phyloP scores from a whole-genome alignment of 2,797 vertebrate genomes.

The Oreochromis mossambicus region DNA sequence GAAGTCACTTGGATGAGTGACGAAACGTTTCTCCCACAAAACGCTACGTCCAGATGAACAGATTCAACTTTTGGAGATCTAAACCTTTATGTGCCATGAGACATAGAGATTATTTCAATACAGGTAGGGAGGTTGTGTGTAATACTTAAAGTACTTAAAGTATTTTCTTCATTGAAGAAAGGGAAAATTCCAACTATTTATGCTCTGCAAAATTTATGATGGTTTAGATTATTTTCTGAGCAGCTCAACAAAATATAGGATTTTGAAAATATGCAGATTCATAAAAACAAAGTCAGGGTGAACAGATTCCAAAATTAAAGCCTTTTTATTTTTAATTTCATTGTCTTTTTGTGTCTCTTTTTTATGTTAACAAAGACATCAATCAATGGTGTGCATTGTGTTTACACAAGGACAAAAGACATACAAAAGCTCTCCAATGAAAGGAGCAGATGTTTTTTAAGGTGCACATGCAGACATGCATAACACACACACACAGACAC shows the following conservation, averaged over 20 bases:
- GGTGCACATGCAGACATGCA: not conserved
- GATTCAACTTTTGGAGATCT: not conserved
- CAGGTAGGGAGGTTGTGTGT: not conserved
- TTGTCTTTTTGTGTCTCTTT: not conserved
- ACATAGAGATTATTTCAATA: not conserved
- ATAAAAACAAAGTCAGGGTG: not conserved
- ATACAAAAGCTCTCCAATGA: not conserved
- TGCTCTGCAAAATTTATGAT: not conserved
- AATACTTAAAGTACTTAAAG: not conserved
- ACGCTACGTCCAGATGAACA: too few species aligned
- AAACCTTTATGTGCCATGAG: not conserved
- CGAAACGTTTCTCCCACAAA: too few species aligned
- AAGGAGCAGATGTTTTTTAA: slow-evolving; percentile 9
- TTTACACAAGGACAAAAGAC: not conserved
- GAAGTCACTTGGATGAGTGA: too few species aligned
- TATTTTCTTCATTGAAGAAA: not conserved
- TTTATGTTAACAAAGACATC: not conserved
- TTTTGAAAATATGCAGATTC: not conserved
- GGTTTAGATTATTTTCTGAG: not conserved
- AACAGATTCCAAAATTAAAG: not conserved
- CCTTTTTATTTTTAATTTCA: not conserved
- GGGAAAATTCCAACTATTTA: not conserved
- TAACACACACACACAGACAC: not conserved
- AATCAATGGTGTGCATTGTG: not conserved
- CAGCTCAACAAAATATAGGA: not conserved